Conservation (phyloP, 2,888 invertebrate species). For the Acleris emargana region DNA sequence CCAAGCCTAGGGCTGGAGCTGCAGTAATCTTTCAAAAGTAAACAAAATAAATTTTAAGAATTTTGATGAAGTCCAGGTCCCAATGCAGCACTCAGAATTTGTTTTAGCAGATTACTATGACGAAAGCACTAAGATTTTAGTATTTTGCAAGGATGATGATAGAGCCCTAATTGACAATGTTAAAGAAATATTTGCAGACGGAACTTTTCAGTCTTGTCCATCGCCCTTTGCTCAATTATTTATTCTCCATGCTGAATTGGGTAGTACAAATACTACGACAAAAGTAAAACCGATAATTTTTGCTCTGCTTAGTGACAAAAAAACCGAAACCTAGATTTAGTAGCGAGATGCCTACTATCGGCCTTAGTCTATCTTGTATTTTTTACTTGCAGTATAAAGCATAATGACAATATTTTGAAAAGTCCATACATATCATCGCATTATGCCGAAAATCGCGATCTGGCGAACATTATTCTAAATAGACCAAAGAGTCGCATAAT, state of each 20-base stretch:
- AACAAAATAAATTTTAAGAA: too few relatives aligned
- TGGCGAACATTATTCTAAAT: too few relatives aligned
- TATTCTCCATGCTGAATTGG: slow-evolving; percentile 12
- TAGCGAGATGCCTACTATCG: too few relatives aligned
- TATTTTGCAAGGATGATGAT: slow-evolving; percentile 7
- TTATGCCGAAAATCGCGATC: too few relatives aligned
- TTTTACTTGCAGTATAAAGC: too few relatives aligned
- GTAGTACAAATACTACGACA: slow-evolving; percentile 12
- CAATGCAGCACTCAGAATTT: slow-evolving; percentile 14
- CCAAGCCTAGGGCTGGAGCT: too few relatives aligned
- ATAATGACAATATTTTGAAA: too few relatives aligned
- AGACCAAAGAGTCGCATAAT: too few relatives aligned
- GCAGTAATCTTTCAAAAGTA: slow-evolving; percentile 4
- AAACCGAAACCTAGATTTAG: too few relatives aligned
- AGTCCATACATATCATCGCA: too few relatives aligned
- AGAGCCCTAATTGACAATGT: background rate
- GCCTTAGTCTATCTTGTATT: too few relatives aligned
- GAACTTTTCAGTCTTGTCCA: slow-evolving; percentile 5
- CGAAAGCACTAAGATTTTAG: slow-evolving; percentile 6
- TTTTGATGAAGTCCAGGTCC: slow-evolving; percentile 14
- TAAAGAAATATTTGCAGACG: slow-evolving; percentile 11
- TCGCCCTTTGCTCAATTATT: slow-evolving; percentile 9
- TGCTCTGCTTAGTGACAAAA: slow-evolving; percentile 15
- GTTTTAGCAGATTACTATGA: slow-evolving; percentile 17
- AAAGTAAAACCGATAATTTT: slow-evolving; percentile 9